These are phyloP conservation scores for Myotis findleyi DNA, from an alignment of 2,797 vertebrate genomes.

Conservation along the genomic window DNA sequence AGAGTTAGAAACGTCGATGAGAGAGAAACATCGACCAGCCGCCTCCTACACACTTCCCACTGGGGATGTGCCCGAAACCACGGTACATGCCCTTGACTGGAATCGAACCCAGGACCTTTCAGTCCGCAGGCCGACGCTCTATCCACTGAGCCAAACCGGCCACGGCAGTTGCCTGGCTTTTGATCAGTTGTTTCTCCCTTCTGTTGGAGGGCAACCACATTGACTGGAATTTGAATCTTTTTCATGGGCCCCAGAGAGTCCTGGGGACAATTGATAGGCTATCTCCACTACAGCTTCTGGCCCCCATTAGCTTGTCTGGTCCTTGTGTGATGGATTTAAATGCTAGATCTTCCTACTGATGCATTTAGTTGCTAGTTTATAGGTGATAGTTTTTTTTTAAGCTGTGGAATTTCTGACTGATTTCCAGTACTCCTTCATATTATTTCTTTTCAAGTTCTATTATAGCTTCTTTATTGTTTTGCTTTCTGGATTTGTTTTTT, in stretches of 20 bases:
- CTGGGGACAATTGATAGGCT: background rate
- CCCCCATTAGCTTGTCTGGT: background rate
- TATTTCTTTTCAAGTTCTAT: background rate
- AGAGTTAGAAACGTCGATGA: too few species aligned
- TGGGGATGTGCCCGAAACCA: too few species aligned
- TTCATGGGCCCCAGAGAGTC: background rate
- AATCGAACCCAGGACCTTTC: too few species aligned
- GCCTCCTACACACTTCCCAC: too few species aligned
- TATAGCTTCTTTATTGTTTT: background rate
- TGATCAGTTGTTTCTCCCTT: background rate
- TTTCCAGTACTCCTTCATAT: background rate
- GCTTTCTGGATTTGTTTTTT: constrained; percentile 5
- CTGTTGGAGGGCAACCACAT: background rate
- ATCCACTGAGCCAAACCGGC: too few species aligned
- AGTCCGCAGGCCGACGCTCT: too few species aligned
- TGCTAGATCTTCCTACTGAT: background rate
- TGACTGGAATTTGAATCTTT: background rate
- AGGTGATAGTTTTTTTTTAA: background rate
- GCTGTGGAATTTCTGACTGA: background rate
- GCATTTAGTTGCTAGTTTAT: background rate
- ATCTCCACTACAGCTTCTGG: background rate
- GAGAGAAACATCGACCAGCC: too few species aligned
- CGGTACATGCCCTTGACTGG: too few species aligned
- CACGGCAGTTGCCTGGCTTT: background rate
- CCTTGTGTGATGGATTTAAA: background rate